Conservation (phyloP, 2,113 vertebrate species). For the Ammospiza caudacuta region DNA sequence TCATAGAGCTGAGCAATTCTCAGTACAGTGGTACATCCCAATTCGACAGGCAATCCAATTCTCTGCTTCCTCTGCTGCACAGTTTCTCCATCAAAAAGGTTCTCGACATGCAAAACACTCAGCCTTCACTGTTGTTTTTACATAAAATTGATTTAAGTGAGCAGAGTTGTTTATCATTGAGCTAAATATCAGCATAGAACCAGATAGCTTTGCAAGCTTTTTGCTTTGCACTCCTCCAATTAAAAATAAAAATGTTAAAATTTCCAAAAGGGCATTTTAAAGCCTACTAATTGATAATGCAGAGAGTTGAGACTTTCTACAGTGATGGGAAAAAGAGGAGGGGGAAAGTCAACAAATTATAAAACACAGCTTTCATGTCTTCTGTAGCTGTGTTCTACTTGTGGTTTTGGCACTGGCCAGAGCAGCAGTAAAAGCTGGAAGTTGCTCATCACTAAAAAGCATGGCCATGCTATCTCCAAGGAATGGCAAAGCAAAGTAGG, state of each 20-base stretch:
- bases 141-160: slow-evolving; percentile 9
- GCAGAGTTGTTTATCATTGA: not conserved
- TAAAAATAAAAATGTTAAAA: slow-evolving; percentile 2
- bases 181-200: not conserved
- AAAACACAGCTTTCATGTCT: not conserved
- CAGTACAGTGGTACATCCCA: not conserved
- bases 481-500: not conserved
- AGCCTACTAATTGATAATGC: not conserved
- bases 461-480: not conserved
- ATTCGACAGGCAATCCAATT: not conserved
- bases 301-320: not conserved
- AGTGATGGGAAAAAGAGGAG: not conserved
- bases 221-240: not conserved
- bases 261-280: slow-evolving; percentile 11
- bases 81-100: not conserved
- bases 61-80: not conserved
- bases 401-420: not conserved
- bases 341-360: not conserved
- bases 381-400: not conserved
- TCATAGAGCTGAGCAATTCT: slow-evolving; percentile 59
- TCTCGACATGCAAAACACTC: not conserved
- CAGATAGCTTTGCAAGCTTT: not conserved
- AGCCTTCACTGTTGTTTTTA: not conserved
- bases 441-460: not conserved
- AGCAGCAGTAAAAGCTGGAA: not conserved